Conservation (phyloP, 2,113 vertebrate species). For the Otolemur garnettii region DNA sequence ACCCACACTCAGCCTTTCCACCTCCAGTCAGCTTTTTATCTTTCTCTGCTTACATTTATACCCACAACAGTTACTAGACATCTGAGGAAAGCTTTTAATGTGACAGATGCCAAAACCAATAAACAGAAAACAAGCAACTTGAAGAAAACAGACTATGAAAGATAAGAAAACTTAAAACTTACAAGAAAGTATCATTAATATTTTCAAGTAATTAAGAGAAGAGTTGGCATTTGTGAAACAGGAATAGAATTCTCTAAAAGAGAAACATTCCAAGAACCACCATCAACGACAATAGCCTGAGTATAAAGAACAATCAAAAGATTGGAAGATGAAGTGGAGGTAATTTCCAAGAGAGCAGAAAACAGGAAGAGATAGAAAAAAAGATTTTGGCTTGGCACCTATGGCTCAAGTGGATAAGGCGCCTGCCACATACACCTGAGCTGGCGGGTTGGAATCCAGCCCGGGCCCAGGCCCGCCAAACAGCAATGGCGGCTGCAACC, state of each 20-base stretch:
- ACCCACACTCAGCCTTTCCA: background rate
- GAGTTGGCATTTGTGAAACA: background rate
- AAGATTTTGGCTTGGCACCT: too few relatives aligned
- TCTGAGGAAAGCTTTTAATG: constrained; percentile 19
- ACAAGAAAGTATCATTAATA: constrained; percentile 26
- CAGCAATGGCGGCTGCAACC: too few relatives aligned
- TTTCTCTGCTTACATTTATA: background rate
- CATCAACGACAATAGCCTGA: background rate
- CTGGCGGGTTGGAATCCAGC: too few relatives aligned
- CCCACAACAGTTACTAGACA: background rate
- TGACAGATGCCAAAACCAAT: background rate
- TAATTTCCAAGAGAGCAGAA: background rate
- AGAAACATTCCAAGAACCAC: background rate
- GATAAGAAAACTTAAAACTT: background rate
- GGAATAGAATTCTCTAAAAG: constrained; percentile 28
- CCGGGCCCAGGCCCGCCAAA: too few relatives aligned
- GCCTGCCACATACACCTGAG: too few relatives aligned
- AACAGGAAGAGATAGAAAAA: background rate
- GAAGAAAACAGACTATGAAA: background rate
- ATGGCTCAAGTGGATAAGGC: too few relatives aligned
- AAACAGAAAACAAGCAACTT: background rate
- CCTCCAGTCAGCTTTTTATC: background rate
- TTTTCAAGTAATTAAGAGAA: constrained; percentile 18
- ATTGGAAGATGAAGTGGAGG: background rate
- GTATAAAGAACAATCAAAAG: background rate